Evolutionary conservation across 2,888 invertebrate genomes (phyloP), one percentile per base, ranked within the genome.

Genomic region (Pammene aurita): DNA sequence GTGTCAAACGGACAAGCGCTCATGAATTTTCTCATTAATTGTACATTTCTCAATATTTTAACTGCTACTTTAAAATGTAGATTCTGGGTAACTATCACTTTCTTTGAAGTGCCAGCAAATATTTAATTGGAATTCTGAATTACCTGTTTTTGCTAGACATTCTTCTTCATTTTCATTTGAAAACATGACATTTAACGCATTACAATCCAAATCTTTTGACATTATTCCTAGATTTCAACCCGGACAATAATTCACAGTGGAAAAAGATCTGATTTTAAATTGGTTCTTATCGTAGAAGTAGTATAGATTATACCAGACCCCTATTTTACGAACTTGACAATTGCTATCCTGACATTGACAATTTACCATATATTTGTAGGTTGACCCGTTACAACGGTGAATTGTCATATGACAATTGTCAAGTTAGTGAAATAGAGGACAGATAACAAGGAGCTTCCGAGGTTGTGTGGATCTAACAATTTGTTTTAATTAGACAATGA

Each of bases 381-480:
- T 34, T 6, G 34, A 9, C 34, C 34, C 7, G 26, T 6, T 11
- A 26, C 52, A 7, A 52, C n/a, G 54, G 34, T 73, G 73, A 34
- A 34, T 54, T 54, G 34, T 54, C 26, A 54, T 0, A 34, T 54
- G 13, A 54, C 54, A 54, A 54, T 50, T 50, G 50, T 26, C 50
- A 50, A 50, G 18, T 50, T 50, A 9, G 26, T 50, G 54, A 54
- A 54, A n/a, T 34, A 54, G 52, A 54, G 34, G 54, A 7, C 7
- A 71, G 66, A 73, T 74, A 75, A 76, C 72, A 76, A 80, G 76
- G 90, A 91, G 90, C 90, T 90, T 90, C 86, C 82, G 82, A 84
- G 89, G 90, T 89, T 90, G 90, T 90, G 90, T 88, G 85, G 85
- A 80, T 55, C 55, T 64, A 64, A 54, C 77, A 79, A 61, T 62